Conservation (phyloP, 2,113 vertebrate genomes). For the Mus spicilegus region DNA sequence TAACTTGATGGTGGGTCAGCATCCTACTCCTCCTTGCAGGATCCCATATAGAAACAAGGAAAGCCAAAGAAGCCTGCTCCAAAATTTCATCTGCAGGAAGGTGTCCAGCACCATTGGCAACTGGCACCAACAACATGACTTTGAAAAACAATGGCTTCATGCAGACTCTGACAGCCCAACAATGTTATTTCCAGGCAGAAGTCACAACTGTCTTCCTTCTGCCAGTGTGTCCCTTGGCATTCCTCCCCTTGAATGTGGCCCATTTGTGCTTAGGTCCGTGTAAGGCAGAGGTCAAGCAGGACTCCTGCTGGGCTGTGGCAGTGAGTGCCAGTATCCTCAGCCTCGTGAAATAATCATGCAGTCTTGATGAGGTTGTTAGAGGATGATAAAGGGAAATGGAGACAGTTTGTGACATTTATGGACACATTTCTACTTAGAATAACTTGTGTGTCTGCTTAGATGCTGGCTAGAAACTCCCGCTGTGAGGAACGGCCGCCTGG, state of each 20-base stretch:
- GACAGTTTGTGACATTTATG: conserved; percentile 83
- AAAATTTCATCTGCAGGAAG: conserved; percentile 27
- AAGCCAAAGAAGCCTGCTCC: neutral
- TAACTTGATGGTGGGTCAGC: neutral
- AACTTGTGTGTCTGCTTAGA: conserved; percentile 77
- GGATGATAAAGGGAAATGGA: conserved; percentile 84
- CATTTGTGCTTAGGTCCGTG: conserved; percentile 32
- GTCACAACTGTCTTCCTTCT: conserved; percentile 68
- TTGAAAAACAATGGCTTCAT: conserved; percentile 69
- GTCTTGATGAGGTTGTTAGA: conserved; percentile 82
- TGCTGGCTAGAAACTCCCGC: conserved; percentile 68
- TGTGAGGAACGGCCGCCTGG: conserved; percentile 9
- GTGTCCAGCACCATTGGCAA: conserved; percentile 68
- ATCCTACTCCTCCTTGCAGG: neutral
- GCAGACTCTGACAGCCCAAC: conserved; percentile 62
- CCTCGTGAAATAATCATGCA: conserved; percentile 77
- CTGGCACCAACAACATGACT: conserved; percentile 65
- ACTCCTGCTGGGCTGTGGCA: conserved; percentile 73
- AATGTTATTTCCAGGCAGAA: conserved; percentile 69
- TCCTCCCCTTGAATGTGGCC: conserved; percentile 22
- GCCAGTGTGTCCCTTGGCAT: neutral
- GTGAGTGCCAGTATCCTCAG: conserved; percentile 69
- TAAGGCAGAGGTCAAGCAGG: conserved; percentile 60
- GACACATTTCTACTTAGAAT: conserved; percentile 79
- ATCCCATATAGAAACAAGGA: neutral